phyloP scores from a whole-genome alignment of 2,888 invertebrate species.

The Nemoura dubitans region DNA sequence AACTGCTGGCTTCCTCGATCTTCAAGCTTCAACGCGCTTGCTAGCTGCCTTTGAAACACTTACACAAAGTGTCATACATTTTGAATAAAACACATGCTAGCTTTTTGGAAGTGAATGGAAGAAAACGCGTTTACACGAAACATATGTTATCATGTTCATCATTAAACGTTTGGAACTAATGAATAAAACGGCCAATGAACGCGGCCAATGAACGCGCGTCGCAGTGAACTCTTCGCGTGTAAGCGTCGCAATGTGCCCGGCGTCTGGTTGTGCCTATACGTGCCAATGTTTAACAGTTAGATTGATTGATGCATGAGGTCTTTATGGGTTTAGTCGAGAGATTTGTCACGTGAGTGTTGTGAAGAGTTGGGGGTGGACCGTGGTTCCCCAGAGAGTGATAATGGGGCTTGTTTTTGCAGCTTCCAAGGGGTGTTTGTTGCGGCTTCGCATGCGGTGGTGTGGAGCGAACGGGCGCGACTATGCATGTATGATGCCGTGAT shows the following conservation, averaged over 20 bases:
- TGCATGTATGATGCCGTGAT: constrained; percentile 44
- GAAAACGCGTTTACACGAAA: too few species aligned
- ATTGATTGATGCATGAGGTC: constrained; percentile 49
- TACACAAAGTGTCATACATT: too few species aligned
- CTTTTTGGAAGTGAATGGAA: too few species aligned
- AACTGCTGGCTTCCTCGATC: neutral
- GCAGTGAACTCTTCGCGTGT: too few species aligned
- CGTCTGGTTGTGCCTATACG: neutral
- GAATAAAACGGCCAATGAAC: too few species aligned
- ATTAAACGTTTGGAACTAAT: too few species aligned
- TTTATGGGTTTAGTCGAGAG: constrained; percentile 48
- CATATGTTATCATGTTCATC: too few species aligned
- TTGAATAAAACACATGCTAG: too few species aligned
- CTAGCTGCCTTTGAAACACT: too few species aligned
- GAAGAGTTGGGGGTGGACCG: constrained; percentile 28
- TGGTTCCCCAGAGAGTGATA: constrained; percentile 46
- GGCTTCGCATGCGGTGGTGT: constrained; percentile 34
- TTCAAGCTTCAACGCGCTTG: neutral
- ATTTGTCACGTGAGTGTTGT: constrained; percentile 46
- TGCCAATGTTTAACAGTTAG: constrained; percentile 32
- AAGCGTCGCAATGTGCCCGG: neutral
- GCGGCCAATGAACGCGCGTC: too few species aligned
- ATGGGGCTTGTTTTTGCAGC: constrained; percentile 45
- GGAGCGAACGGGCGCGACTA: neutral
- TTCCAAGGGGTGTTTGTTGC: constrained; percentile 39